Evolutionary conservation across 2,797 vertebrate species (phyloP), one percentile per base, ranked within the genome.

Genomic region (Sciurus vulgaris): DNA sequence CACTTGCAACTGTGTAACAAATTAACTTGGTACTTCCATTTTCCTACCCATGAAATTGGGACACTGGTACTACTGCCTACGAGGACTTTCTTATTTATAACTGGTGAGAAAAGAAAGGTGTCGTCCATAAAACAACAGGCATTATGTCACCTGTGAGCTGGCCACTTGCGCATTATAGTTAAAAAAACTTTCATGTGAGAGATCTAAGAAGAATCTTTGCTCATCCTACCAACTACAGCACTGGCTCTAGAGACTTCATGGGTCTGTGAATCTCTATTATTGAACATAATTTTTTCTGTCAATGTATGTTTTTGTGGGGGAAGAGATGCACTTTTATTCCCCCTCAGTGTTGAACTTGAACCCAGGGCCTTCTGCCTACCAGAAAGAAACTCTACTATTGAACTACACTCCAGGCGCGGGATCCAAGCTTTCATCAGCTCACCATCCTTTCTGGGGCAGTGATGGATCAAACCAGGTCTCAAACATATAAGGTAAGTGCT

Each of bases 281-380:
- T 89, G 63, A 51, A 86, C 49, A 78, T 15, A 54, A 74, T 93
- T 81, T 56, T 89, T 77, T 79, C 54, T 85, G 70, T 83, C n/a
- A 20, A 49, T 12, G 47, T 73, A 18, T 77, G 51, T 61, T 78
- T 76, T 83, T 74, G 72, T 70, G 54, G 44, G 44, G 28, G 85
- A 67, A 56, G 54, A 56, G 20, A 56, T 22, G 20, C 20, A 56
- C 7, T 26, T 26, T 54, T 18, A 17, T 54, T 18, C 17, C 3
- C 24, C 56, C 22, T 22, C 56, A 59, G 56, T 4, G 22, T 22
- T 26, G 56, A 3, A 26, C 22, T 9, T 24, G 56, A 26, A 26
- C 9, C 56, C 56, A 59, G 56, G 56, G 56, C 24, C 24, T 2
- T 9, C 22, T 59, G 56, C 24, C 1, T 7, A 2, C 24, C 22